Percentiles rank a stretch among this genome's conserved stretches.
These are phyloP conservation scores for Mnemiopsis leidyi DNA, from an alignment of 37 sponge, comb jelly and placozoan genomes.

Conservation along the genomic window DNA sequence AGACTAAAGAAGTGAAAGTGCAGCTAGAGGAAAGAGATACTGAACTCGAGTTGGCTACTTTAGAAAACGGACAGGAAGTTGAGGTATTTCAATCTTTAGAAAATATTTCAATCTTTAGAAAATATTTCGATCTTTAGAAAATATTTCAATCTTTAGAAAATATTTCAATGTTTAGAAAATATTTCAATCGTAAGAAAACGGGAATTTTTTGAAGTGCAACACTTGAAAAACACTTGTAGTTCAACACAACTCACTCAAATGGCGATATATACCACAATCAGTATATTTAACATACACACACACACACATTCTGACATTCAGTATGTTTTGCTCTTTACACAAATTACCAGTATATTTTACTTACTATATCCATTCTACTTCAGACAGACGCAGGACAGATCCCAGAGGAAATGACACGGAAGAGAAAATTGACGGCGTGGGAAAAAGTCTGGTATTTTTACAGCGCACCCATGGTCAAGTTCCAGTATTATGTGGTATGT, in stretches of 20 bases:
- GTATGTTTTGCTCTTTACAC: too few relatives aligned
- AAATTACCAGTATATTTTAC: not conserved
- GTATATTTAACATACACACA: too few relatives aligned
- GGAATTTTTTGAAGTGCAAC: too few relatives aligned
- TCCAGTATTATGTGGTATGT: conserved; percentile 5
- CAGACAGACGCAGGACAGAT: not conserved
- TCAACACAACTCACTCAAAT: too few relatives aligned
- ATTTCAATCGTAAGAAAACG: too few relatives aligned
- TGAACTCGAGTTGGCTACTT: not conserved
- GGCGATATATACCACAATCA: too few relatives aligned
- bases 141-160: not conserved
- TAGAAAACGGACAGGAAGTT: not conserved
- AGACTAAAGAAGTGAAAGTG: not conserved
- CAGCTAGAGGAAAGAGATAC: not conserved
- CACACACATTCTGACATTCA: too few relatives aligned
- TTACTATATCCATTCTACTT: not conserved
- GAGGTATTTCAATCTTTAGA: not conserved
- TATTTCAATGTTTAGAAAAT: too few relatives aligned
- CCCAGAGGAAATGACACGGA: not conserved
- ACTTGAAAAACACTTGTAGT: too few relatives aligned
- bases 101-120: not conserved
- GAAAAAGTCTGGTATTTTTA: not conserved
- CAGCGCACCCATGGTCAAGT: conserved; percentile 9
- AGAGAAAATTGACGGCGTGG: not conserved
- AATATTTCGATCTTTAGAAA: not conserved